These are phyloP conservation scores for Barnardius zonarius DNA, from an alignment of 2,113 vertebrate species.

Conservation along the genomic window DNA sequence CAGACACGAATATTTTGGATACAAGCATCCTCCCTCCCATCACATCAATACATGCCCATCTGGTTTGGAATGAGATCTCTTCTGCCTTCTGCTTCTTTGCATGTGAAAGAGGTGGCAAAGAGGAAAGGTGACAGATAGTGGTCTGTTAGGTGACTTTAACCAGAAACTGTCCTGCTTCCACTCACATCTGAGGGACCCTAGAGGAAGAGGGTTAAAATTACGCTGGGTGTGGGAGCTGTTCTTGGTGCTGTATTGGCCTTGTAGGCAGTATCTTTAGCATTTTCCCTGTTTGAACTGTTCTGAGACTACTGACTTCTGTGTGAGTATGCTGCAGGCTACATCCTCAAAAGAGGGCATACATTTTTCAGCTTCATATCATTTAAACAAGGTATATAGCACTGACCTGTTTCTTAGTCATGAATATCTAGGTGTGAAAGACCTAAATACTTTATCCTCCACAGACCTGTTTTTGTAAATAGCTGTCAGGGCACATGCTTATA, in stretches of 20 bases:
- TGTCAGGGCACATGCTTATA: neutral
- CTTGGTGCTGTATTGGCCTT: accelerated
- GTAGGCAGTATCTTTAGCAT: neutral
- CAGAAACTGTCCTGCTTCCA: neutral
- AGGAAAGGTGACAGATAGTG: neutral
- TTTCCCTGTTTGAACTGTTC: neutral
- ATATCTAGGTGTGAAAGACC: neutral
- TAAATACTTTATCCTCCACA: neutral
- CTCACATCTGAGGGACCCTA: neutral
- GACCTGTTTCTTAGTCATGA: neutral
- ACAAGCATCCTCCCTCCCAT: neutral
- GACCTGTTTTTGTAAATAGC: neutral
- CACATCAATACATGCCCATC: neutral
- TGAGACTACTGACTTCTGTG: neutral
- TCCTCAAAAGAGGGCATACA: accelerated
- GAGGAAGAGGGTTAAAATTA: neutral
- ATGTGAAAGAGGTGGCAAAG: accelerated
- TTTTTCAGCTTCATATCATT: neutral
- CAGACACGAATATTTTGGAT: neutral
- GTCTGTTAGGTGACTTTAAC: neutral
- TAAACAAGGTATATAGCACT: neutral
- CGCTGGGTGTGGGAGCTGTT: accelerated
- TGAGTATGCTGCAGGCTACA: neutral
- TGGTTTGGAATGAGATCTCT: neutral
- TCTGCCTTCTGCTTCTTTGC: neutral